Evolutionary conservation across 2,113 vertebrate species (phyloP).

Genomic region (Bettongia penicillata): DNA sequence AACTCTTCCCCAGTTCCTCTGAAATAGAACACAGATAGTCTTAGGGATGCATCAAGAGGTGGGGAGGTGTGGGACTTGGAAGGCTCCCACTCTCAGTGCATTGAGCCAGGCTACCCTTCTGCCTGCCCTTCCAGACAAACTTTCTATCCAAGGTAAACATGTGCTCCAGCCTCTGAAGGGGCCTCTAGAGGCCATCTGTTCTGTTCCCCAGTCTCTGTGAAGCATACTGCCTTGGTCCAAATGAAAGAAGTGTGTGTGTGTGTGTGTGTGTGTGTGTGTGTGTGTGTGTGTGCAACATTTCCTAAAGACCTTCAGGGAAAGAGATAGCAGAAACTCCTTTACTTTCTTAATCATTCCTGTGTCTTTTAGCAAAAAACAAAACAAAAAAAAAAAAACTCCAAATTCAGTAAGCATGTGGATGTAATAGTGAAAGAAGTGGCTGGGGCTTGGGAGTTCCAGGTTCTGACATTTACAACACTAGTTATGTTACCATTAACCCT

Average conservation of each 20-base stretch:
- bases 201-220: not conserved
- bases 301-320: not conserved
- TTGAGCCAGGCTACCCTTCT: not conserved
- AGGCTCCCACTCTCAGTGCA: not conserved
- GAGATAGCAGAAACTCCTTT: not conserved
- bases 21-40: not conserved
- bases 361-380: not conserved
- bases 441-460: not conserved
- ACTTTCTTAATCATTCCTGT: not conserved
- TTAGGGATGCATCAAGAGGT: not conserved
- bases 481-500: not conserved
- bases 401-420: not conserved
- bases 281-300: not conserved
- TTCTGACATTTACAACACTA: not conserved
- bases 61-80: not conserved
- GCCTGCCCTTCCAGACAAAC: not conserved
- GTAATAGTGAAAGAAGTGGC: not conserved
- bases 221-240: not conserved
- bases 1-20: not conserved
- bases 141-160: not conserved
- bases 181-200: not conserved
- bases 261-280: not conserved
- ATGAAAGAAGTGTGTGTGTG: not conserved
- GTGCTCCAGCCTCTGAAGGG: not conserved
- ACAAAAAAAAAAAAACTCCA: not conserved